Conservation (phyloP, 2,888 invertebrate genomes). For the Drosophila engyochracea region DNA sequence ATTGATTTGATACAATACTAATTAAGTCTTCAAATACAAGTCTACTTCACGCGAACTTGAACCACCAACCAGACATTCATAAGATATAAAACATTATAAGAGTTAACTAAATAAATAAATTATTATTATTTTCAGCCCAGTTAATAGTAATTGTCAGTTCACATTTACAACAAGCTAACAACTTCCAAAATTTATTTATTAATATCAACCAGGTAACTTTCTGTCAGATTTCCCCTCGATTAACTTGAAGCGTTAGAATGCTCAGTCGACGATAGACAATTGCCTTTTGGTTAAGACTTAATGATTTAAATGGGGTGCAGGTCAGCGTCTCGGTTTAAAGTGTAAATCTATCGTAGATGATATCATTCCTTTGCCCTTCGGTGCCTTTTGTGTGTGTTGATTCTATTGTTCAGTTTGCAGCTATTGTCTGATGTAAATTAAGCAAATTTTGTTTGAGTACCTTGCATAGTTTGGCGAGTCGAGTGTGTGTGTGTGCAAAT, state of each 20-base stretch:
- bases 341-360: conserved; percentile 29
- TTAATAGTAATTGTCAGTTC: neutral
- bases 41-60: neutral
- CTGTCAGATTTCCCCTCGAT: conserved; percentile 1
- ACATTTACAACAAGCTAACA: neutral
- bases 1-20: neutral
- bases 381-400: conserved; percentile 18
- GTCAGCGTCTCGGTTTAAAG: conserved; percentile 46
- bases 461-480: conserved; percentile 65
- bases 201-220: neutral
- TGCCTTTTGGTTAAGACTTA: conserved; percentile 24
- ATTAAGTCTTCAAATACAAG: neutral
- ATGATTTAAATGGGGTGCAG: conserved; percentile 48
- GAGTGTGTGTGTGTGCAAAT: conserved; percentile 55
- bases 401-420: conserved; percentile 59
- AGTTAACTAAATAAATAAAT: neutral
- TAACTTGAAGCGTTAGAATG: conserved; percentile 15
- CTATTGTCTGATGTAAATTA: conserved; percentile 76
- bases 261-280: conserved; percentile 18
- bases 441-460: conserved; percentile 67
- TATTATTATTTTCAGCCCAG: neutral
- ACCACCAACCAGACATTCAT: neutral
- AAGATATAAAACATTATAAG: neutral
- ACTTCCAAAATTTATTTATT: neutral
- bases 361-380: conserved; percentile 12